Evolutionary conservation across 2,113 vertebrate species (phyloP).

Genomic region (Sprattus sprattus): DNA sequence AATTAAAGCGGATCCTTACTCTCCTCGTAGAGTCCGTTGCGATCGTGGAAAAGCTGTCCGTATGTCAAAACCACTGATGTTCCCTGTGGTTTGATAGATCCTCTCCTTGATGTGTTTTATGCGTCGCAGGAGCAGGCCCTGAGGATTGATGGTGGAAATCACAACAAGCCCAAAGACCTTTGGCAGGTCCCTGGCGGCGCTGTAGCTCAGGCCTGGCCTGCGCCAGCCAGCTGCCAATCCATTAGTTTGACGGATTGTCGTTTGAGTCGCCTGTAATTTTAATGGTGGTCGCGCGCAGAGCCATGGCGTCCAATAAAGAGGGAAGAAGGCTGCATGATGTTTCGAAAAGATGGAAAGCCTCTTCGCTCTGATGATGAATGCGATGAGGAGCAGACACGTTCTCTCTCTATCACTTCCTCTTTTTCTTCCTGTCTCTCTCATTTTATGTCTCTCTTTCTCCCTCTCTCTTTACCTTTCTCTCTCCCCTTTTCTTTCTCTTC

Average conservation of each 20-base stretch:
- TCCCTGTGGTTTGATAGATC: constrained; percentile 17
- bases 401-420: background rate
- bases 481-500: background rate
- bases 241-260: background rate
- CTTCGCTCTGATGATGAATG: constrained; percentile 1
- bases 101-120: constrained; percentile 12
- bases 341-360: constrained; percentile 11
- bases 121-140: background rate
- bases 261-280: constrained; percentile 1
- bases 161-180: background rate
- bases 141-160: background rate
- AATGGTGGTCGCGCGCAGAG: background rate
- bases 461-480: background rate
- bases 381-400: background rate
- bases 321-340: background rate
- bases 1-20: constrained; percentile 14
- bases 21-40: background rate
- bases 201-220: background rate
- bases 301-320: background rate
- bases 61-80: constrained; percentile 14
- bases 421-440: background rate
- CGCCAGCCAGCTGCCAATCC: constrained; percentile 2
- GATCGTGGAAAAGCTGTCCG: background rate
- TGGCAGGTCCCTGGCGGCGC: background rate
- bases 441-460: background rate